phyloP scores from a whole-genome alignment of 1,140 invertebrate genomes.

The Elymnias hypermnestra region DNA sequence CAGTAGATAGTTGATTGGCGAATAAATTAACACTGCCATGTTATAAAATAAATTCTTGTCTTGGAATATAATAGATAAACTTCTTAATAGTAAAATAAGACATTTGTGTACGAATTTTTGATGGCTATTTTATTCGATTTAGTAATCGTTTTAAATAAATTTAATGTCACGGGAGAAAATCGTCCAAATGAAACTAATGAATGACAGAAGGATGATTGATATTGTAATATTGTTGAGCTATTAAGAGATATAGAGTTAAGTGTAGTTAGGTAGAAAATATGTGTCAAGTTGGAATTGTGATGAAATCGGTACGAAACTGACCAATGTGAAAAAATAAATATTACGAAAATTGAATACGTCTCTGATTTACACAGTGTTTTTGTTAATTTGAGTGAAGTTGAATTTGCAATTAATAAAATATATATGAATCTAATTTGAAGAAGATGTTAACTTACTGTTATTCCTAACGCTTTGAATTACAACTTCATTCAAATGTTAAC shows the following conservation, averaged over 20 bases:
- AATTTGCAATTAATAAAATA: no score
- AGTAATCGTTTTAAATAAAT: constrained; percentile 35
- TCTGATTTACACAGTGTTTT: constrained; percentile 15
- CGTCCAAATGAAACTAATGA: constrained; percentile 30
- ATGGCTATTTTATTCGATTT: constrained; percentile 64
- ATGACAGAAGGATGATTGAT: constrained; percentile 20
- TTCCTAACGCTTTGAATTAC: no score
- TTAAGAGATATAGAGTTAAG: constrained; percentile 21
- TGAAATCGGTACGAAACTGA: constrained; percentile 53
- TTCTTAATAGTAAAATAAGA: constrained; percentile 39
- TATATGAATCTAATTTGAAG: no score
- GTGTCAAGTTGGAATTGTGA: constrained; percentile 53
- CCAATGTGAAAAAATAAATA: constrained; percentile 74
- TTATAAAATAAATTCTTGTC: constrained; percentile 36
- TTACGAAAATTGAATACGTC: constrained; percentile 46
- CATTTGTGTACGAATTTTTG: constrained; percentile 66
- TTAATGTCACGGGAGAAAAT: constrained; percentile 27
- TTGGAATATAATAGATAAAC: constrained; percentile 16
- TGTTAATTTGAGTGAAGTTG: constrained; percentile 22
- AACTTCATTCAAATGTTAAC: constrained; percentile 35
- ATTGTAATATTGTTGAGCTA: constrained; percentile 26
- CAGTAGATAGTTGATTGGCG: constrained; percentile 53
- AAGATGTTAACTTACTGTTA: no score
- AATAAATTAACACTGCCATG: constrained; percentile 69
- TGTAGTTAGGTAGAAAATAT: constrained; percentile 48